Evolutionary conservation across 1,140 invertebrate genomes (phyloP).

Genomic region (Ectropis grisescens): DNA sequence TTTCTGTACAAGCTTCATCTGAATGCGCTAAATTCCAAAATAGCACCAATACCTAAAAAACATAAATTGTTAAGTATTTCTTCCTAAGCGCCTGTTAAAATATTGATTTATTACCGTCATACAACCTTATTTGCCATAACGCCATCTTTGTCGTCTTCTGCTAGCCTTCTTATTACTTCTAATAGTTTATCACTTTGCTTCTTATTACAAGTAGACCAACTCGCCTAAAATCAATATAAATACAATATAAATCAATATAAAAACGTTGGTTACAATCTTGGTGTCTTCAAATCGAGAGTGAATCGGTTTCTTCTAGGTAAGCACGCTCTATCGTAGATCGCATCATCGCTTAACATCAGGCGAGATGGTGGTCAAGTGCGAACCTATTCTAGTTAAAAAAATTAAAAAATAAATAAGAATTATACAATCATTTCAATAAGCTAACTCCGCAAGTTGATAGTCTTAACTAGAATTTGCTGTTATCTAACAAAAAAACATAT

Average conservation of each 20-base stretch:
- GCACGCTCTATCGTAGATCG: no score
- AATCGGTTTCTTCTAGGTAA: no score
- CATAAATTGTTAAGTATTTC: slow-evolving; percentile 2
- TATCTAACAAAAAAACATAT: no score
- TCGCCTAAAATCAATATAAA: slow-evolving; percentile 78
- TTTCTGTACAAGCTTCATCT: slow-evolving; percentile 96
- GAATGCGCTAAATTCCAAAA: slow-evolving; percentile 98
- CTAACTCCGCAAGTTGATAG: no score
- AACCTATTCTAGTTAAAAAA: no score
- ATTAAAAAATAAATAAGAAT: slow-evolving; percentile 4
- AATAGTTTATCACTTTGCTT: slow-evolving; percentile 96
- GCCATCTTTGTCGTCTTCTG: slow-evolving; percentile 98
- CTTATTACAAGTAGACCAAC: slow-evolving; percentile 96
- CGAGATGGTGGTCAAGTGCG: no score
- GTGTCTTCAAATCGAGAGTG: no score
- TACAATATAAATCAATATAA: slow-evolving; percentile 6
- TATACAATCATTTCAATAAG: no score
- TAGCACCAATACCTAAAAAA: slow-evolving; percentile 86
- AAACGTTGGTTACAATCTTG: slow-evolving; percentile 6
- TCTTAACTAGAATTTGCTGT: no score
- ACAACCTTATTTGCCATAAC: slow-evolving; percentile 98
- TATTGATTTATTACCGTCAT: no score
- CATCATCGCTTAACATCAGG: no score
- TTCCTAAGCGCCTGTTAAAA: no score
- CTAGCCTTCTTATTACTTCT: slow-evolving; percentile 93